Base-by-base conservation (phyloP, 2,888 invertebrate genomes). In the Chrysolina oricalcia region DNA sequence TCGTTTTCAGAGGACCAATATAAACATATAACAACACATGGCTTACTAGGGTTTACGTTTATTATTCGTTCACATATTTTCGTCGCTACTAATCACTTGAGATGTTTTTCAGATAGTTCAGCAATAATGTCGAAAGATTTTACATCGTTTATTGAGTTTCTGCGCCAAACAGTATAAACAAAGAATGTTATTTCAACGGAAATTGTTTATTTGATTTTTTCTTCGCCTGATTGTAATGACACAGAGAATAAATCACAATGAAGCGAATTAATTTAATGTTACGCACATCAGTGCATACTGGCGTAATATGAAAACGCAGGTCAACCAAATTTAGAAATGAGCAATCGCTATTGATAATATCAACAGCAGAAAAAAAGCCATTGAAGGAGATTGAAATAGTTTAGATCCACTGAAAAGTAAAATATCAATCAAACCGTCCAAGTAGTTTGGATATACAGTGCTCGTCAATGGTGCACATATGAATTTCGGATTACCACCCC, bases 121-220 rank as follows among this genome's bases (percentile, higher is more conserved):
- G 15, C 13, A 56, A 23, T 56, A 50, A 50, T 50, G 43, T 10
- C 27, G 11, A 59, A 59, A 8, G 23, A 59, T 11, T 15, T 15
- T 15, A 43, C 50, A 17, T 10, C 50, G 50, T 50, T 50, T 50
- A 59, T 59, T 13, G 59, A 59, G 59, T 35, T 59, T 23, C 59
- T 15, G 27, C n/a, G 59, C n/a, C 59, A 27, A 53, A 27, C 59
- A 35, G 15, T 59, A 27, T 59, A 59, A 59, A 59, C 59, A 59
- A 27, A 3, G 15, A 8, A 27, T 59, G 59, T 59, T 27, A 59
- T 59, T 35, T 35, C 35, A 59, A 59, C 8, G n/a, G 15, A 59
- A 59, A 59, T 13, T 59, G 59, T 59, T 59, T 59, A 59, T 59
- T 59, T 59, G 27, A 35, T 27, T 59, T 59, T 23, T 27, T 35